phyloP scores from a whole-genome alignment of 2,113 vertebrate species.

The Loxodonta africana region DNA sequence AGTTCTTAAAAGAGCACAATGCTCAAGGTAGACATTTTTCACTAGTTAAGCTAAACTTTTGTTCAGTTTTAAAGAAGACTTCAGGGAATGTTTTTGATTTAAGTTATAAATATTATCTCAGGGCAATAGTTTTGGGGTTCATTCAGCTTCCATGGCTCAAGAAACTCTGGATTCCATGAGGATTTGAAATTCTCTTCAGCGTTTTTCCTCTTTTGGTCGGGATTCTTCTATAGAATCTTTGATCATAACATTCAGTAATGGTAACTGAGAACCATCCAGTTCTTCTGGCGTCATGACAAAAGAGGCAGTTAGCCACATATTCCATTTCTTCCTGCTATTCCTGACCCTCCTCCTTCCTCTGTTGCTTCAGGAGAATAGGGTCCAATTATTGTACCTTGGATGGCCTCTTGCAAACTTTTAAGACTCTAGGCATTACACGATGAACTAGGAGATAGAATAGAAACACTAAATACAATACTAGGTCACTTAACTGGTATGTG shows the following conservation, averaged over 20 bases:
- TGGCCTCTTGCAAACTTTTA: background rate
- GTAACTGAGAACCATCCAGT: background rate
- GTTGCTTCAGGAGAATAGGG: background rate
- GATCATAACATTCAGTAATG: background rate
- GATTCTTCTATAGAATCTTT: background rate
- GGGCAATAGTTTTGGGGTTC: background rate
- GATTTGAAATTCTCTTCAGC: background rate
- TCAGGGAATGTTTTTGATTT: background rate
- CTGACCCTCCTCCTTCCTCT: background rate
- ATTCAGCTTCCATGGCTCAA: background rate
- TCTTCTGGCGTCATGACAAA: background rate
- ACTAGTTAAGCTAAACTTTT: background rate
- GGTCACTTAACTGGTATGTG: background rate
- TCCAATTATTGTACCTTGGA: background rate
- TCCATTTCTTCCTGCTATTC: background rate
- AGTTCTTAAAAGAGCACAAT: background rate
- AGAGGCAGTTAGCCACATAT: background rate
- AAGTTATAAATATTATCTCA: background rate
- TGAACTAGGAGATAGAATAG: background rate
- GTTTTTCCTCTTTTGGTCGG: background rate
- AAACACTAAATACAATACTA: background rate
- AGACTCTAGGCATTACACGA: background rate
- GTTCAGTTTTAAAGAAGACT: background rate
- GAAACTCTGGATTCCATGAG: background rate
- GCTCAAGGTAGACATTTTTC: background rate